Conservation (phyloP, 2,888 invertebrate species). For the Branchellion lobata region DNA sequence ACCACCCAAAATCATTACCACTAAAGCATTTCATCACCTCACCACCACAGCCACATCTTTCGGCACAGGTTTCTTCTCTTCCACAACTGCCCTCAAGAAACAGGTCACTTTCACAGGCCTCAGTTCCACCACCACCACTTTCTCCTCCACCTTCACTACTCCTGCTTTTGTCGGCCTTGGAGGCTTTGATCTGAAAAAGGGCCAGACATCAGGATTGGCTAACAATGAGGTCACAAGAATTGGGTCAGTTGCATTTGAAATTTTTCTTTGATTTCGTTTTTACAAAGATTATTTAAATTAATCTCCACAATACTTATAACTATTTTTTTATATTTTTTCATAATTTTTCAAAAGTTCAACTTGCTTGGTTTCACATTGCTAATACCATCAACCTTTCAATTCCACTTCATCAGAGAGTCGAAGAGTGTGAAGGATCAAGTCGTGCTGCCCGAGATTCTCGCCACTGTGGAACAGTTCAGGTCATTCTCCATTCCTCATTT, state of each 20-base stretch:
- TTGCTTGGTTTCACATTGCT: neutral
- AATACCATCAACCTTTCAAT: neutral
- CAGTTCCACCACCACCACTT: too few species aligned
- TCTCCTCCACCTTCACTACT: neutral
- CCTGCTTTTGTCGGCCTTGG: neutral
- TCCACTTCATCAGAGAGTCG: neutral
- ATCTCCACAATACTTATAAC: neutral
- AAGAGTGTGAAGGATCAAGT: conserved; percentile 30
- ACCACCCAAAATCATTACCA: too few species aligned
- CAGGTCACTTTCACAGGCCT: too few species aligned
- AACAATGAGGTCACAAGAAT: neutral
- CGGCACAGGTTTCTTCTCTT: neutral
- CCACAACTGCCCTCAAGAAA: neutral
- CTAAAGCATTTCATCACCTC: too few species aligned
- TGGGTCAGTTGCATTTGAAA: neutral
- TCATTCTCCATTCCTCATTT: neutral
- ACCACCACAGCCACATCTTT: neutral
- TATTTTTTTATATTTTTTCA: neutral
- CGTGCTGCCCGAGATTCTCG: conserved; percentile 8
- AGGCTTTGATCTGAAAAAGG: neutral
- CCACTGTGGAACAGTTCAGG: conserved; percentile 35
- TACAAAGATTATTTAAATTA: neutral
- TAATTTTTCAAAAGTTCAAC: neutral
- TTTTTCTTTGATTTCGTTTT: neutral
- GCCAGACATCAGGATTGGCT: neutral